A percentile compares a stretch with the other conserved stretches of the same genome.
Conservation (phyloP, 2,113 vertebrate species). For the Euleptes europaea region DNA sequence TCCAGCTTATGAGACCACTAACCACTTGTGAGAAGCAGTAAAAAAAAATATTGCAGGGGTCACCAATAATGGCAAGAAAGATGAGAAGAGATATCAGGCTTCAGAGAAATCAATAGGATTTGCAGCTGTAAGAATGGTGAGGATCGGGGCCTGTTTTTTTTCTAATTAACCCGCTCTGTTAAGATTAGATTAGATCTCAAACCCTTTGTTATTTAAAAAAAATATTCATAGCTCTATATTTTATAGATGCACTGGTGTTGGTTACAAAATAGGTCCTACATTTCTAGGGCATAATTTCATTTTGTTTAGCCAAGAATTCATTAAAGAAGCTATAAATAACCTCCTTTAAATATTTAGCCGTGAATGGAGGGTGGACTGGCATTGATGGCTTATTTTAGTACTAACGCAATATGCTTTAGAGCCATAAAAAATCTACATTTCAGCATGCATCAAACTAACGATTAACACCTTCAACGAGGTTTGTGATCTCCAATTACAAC, state of each 20-base stretch:
- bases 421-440: slow-evolving; percentile 60
- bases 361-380: slow-evolving; percentile 80
- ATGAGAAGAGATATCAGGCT: not conserved
- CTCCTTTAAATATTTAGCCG: slow-evolving; percentile 78
- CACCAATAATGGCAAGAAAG: not conserved
- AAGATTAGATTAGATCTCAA: slow-evolving; percentile 59
- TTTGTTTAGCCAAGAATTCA: slow-evolving; percentile 83
- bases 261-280: slow-evolving; percentile 79
- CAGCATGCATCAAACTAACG: slow-evolving; percentile 72
- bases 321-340: slow-evolving; percentile 81
- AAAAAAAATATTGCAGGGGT: not conserved
- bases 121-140: slow-evolving; percentile 46
- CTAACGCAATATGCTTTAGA: slow-evolving; percentile 72
- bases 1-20: not conserved
- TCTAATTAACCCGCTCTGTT: slow-evolving; percentile 69
- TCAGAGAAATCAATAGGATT: not conserved
- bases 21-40: not conserved
- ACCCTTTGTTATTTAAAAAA: slow-evolving; percentile 75
- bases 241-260: slow-evolving; percentile 75
- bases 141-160: slow-evolving; percentile 53
- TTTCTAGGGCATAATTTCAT: slow-evolving; percentile 82
- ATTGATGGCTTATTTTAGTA: slow-evolving; percentile 78
- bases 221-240: slow-evolving; percentile 77
- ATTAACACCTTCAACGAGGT: slow-evolving; percentile 68
- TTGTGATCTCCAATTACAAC: slow-evolving; percentile 39